Conservation (phyloP, 2,888 invertebrate species). For the Herminia tarsipennalis region DNA sequence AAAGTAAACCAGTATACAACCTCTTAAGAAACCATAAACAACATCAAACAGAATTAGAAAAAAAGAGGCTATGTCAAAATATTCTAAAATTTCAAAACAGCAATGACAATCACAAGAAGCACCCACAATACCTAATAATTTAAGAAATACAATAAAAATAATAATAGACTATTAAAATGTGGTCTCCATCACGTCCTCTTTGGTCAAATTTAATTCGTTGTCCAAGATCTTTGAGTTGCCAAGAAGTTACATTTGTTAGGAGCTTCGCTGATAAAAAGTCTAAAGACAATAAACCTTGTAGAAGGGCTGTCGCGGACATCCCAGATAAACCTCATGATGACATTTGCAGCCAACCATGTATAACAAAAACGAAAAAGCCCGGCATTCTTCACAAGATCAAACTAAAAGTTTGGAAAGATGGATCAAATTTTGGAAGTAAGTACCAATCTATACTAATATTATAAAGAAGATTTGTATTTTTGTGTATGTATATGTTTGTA, state of each 20-base stretch:
- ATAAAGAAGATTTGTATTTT: no score
- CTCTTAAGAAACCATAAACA: not conserved
- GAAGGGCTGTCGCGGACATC: constrained; percentile 66
- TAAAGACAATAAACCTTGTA: constrained; percentile 56
- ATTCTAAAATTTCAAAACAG: constrained; percentile 46
- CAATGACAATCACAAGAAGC: constrained; percentile 52
- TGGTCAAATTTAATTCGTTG: constrained; percentile 41
- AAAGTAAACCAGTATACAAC: no score
- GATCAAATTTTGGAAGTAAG: constrained; percentile 80
- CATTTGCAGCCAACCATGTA: constrained; percentile 58
- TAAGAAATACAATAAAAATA: constrained; percentile 33
- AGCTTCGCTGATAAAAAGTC: constrained; percentile 56
- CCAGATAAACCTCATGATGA: constrained; percentile 55
- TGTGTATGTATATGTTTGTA: no score
- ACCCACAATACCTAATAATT: constrained; percentile 31
- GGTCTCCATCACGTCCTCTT: constrained; percentile 44
- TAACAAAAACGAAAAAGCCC: constrained; percentile 55
- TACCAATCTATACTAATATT: no score
- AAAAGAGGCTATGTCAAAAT: constrained; percentile 28
- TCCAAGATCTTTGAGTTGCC: constrained; percentile 27
- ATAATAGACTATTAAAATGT: constrained; percentile 29
- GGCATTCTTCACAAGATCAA: constrained; percentile 74
- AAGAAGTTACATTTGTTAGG: constrained; percentile 35
- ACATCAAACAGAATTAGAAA: not conserved
- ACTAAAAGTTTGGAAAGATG: constrained; percentile 71